Evolutionary conservation across 2,797 vertebrate genomes (phyloP).

Genomic region (Cygnus olor): DNA sequence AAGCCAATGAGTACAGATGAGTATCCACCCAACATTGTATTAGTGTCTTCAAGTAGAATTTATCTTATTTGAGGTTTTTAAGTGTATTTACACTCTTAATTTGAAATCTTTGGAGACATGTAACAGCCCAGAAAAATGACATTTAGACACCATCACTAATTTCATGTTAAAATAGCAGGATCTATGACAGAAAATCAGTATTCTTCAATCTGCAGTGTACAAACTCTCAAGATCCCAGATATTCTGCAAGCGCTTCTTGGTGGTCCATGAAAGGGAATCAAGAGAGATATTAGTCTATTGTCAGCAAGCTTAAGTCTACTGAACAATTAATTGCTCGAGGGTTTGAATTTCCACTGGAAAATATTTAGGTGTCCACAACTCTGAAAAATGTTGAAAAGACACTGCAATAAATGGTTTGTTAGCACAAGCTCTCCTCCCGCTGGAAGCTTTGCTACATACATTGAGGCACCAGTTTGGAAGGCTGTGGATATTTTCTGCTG

Average conservation of each 20-base stretch:
- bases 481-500: constrained; percentile 59
- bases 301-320: not conserved
- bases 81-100: not conserved
- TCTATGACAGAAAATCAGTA: not conserved
- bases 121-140: not conserved
- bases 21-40: not conserved
- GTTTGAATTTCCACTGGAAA: not conserved
- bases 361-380: not conserved
- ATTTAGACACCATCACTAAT: not conserved
- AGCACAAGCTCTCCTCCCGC: constrained; percentile 55
- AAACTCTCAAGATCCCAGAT: not conserved
- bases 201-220: not conserved
- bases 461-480: constrained; percentile 40
- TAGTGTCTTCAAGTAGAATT: not conserved
- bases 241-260: not conserved
- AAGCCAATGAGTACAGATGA: constrained; percentile 9
- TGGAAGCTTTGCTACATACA: constrained; percentile 64
- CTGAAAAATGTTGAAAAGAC: not conserved
- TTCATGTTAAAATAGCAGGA: not conserved
- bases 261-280: not conserved
- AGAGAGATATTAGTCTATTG: not conserved
- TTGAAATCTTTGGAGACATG: not conserved
- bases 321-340: not conserved
- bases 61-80: not conserved
- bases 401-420: constrained; percentile 8